These are phyloP conservation scores for Oncorhynchus nerka DNA, from an alignment of 2,113 vertebrate species.

Conservation along the genomic window DNA sequence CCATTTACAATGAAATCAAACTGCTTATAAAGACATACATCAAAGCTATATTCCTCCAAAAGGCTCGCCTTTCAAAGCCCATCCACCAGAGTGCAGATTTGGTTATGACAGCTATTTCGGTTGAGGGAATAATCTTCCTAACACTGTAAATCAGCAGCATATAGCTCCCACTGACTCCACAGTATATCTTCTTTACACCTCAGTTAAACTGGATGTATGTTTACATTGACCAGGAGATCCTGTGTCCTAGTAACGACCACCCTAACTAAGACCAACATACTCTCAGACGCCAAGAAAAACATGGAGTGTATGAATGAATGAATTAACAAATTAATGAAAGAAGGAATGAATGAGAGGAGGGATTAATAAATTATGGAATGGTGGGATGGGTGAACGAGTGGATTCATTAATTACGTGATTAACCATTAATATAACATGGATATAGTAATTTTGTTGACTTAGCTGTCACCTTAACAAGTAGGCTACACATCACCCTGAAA, in stretches of 20 bases:
- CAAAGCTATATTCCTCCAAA: neutral
- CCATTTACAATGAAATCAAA: too few relatives aligned
- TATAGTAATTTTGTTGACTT: too few relatives aligned
- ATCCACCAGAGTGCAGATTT: conserved; percentile 28
- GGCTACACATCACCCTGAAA: too few relatives aligned
- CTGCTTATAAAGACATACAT: too few relatives aligned
- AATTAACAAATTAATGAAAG: neutral
- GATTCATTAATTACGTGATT: too few relatives aligned
- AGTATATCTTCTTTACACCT: conserved; percentile 31
- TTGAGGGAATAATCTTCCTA: conserved; percentile 41
- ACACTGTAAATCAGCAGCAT: conserved; percentile 49
- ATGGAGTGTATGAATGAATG: neutral
- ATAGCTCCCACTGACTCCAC: conserved; percentile 1
- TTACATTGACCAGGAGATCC: conserved; percentile 36
- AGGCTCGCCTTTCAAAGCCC: conserved; percentile 31
- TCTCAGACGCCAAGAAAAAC: neutral
- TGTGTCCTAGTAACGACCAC: conserved; percentile 16
- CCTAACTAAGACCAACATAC: neutral
- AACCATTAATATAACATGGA: too few relatives aligned
- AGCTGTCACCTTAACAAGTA: too few relatives aligned
- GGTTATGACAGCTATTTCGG: conserved; percentile 60
- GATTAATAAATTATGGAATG: neutral
- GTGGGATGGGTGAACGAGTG: neutral
- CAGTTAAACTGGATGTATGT: conserved; percentile 23
- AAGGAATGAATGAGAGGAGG: too few relatives aligned